Evolutionary conservation across 2,113 vertebrate species (phyloP).

Genomic region (Phyllostomus discolor): DNA sequence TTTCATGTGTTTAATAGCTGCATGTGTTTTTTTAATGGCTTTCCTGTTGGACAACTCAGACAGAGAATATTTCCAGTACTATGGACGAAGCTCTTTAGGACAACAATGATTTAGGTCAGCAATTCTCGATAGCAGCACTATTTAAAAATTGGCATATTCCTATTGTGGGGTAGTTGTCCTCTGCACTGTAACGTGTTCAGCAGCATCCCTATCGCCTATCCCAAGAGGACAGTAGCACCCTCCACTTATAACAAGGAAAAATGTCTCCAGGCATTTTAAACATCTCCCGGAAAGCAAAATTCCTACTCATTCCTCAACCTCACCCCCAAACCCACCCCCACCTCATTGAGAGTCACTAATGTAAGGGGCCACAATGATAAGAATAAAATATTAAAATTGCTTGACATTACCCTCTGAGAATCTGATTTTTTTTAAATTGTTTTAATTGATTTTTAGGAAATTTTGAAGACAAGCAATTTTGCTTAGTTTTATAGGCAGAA

Average conservation of each 20-base stretch:
- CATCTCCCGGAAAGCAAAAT: neutral
- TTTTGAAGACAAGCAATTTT: neutral
- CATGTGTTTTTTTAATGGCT: neutral
- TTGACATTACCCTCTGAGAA: neutral
- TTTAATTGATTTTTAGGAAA: neutral
- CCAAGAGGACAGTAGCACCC: neutral
- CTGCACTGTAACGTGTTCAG: neutral
- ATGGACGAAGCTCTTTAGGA: neutral
- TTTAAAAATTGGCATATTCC: neutral
- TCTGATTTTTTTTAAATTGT: neutral
- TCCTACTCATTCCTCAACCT: neutral
- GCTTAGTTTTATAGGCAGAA: neutral
- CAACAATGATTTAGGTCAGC: neutral
- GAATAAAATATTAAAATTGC: neutral
- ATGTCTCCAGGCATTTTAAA: neutral
- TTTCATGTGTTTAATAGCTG: neutral
- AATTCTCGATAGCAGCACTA: neutral
- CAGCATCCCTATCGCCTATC: neutral
- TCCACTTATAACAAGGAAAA: neutral
- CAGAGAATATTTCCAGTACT: neutral
- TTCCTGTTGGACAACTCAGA: neutral
- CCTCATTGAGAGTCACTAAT: neutral
- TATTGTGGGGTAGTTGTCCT: neutral
- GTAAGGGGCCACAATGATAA: neutral
- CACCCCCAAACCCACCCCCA: rapidly evolving